Evolutionary conservation across 1,140 invertebrate genomes (phyloP).

Genomic region (Drosophila quadrilineata): DNA sequence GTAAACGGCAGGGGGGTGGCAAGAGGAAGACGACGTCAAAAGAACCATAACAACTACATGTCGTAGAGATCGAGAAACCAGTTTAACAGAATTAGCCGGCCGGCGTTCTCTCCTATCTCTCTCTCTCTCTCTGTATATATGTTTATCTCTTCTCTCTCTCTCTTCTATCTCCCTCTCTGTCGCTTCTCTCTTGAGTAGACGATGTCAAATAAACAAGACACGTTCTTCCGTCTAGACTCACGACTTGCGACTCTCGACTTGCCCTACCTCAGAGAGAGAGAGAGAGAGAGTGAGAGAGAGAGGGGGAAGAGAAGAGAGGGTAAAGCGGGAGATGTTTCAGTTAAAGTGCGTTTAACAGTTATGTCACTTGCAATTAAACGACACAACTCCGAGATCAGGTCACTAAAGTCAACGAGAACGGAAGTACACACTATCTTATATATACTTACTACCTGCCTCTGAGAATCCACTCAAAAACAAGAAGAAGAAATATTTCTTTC

Average conservation of each 20-base stretch:
- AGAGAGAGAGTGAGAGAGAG: background rate
- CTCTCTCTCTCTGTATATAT: no score
- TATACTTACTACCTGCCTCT: no score
- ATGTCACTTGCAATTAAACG: slow-evolving; percentile 54
- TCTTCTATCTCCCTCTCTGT: no score
- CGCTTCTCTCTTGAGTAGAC: no score
- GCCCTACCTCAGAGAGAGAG: no score
- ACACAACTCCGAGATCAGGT: slow-evolving; percentile 31
- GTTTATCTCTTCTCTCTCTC: no score
- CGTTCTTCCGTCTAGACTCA: slow-evolving; percentile 34
- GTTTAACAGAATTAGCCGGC: slow-evolving; percentile 62
- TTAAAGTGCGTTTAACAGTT: slow-evolving; percentile 71
- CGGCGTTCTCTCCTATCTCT: no score
- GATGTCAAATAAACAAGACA: no score
- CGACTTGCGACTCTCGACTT: background rate
- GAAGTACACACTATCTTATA: no score
- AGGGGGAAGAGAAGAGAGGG: no score
- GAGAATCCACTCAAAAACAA: slow-evolving; percentile 8
- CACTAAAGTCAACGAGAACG: slow-evolving; percentile 51
- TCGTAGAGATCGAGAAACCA: slow-evolving; percentile 50
- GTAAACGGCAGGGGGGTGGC: background rate
- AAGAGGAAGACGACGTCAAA: slow-evolving; percentile 27
- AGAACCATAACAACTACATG: slow-evolving; percentile 42
- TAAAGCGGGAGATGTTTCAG: slow-evolving; percentile 15
- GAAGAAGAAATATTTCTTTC: background rate